Conservation (phyloP, 1,140 invertebrate genomes). For the Drosophila aff. region DNA sequence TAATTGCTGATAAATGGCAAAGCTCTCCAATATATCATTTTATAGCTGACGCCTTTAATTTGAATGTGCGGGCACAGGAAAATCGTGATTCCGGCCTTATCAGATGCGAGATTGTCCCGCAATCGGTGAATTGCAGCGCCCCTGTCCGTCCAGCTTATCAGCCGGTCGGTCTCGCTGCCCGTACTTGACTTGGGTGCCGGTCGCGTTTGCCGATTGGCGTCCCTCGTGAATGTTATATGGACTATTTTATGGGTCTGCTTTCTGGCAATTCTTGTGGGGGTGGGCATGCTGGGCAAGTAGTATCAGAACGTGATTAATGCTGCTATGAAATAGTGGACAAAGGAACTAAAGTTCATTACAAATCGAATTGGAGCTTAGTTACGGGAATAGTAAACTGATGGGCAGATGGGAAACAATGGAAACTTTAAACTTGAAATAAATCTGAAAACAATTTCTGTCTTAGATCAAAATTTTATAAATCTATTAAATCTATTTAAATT, state of each 20-base stretch:
- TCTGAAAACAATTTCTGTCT: too few relatives aligned
- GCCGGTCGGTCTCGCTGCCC: constrained; percentile 20
- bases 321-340: background rate
- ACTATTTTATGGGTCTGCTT: constrained; percentile 19
- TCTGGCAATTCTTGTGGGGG: background rate
- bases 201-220: constrained; percentile 17
- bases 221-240: constrained; percentile 21
- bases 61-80: constrained; percentile 75
- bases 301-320: background rate
- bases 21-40: constrained; percentile 72
- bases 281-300: too few relatives aligned
- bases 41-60: constrained; percentile 72
- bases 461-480: too few relatives aligned
- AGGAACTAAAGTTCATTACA: background rate
- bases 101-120: constrained; percentile 59
- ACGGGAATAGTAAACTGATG: background rate
- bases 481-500: background rate
- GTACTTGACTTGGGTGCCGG: constrained; percentile 19
- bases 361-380: background rate
- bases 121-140: constrained; percentile 61
- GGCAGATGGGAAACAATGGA: background rate
- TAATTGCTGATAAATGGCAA: constrained; percentile 56
- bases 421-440: background rate
- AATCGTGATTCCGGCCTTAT: constrained; percentile 78
- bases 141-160: constrained; percentile 58